These are phyloP conservation scores for Agapornis roseicollis DNA, from an alignment of 2,113 vertebrate genomes.

Conservation along the genomic window DNA sequence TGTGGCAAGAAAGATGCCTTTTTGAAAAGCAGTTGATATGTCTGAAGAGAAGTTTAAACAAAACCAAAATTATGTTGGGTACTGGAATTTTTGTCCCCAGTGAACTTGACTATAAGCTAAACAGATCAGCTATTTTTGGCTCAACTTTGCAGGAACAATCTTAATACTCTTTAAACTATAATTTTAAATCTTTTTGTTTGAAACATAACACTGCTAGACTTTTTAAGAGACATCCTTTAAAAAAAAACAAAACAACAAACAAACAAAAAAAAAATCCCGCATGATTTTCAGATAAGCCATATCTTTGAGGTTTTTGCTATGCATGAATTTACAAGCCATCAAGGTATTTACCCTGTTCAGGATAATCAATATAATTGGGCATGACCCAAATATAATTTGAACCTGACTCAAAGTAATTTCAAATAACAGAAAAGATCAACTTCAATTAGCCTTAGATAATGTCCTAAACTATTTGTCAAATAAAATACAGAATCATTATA, in stretches of 20 bases:
- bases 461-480: constrained; percentile 29
- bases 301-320: background rate
- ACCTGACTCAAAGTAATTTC: background rate
- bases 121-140: background rate
- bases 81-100: background rate
- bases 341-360: background rate
- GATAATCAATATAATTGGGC: constrained; percentile 48
- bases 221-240: background rate
- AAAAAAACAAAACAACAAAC: background rate
- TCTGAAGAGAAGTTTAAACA: background rate
- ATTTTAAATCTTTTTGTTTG: background rate
- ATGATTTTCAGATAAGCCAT: background rate
- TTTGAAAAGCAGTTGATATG: background rate
- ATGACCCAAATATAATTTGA: constrained; percentile 18
- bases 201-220: background rate
- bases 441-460: constrained; percentile 30
- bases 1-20: background rate
- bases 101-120: background rate
- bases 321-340: background rate
- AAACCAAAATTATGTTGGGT: background rate
- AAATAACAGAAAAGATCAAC: background rate
- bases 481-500: background rate
- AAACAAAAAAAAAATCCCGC: background rate
- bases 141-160: background rate
- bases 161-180: background rate